Conservation (phyloP, 2,888 invertebrate genomes). For the Tetanocera ferruginea region DNA sequence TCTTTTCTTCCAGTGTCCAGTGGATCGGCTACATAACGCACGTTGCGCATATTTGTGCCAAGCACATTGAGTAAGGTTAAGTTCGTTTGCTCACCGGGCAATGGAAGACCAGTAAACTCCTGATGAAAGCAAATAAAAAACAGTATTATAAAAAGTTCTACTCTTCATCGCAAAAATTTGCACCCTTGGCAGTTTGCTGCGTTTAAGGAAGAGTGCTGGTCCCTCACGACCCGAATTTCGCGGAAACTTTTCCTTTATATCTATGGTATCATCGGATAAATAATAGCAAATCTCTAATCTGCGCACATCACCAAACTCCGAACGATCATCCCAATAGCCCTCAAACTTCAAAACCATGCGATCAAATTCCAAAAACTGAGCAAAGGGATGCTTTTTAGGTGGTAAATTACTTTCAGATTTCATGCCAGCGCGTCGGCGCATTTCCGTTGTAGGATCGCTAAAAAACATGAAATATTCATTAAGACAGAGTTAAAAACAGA, state of each 20-base stretch:
- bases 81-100: slow-evolving; percentile 71
- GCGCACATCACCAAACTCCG: slow-evolving; percentile 83
- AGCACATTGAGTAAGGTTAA: slow-evolving; percentile 77
- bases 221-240: slow-evolving; percentile 80
- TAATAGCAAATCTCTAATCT: slow-evolving; percentile 86
- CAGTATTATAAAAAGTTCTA: background rate
- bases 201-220: slow-evolving; percentile 80
- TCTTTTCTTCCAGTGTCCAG: slow-evolving; percentile 72
- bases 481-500: background rate
- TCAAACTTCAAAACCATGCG: slow-evolving; percentile 81
- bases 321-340: slow-evolving; percentile 92
- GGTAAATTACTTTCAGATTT: slow-evolving; percentile 52
- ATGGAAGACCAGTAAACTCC: slow-evolving; percentile 62
- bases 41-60: slow-evolving; percentile 71
- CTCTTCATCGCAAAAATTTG: slow-evolving; percentile 29
- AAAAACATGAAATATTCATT: slow-evolving; percentile 24
- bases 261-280: slow-evolving; percentile 89
- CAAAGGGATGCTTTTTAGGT: slow-evolving; percentile 76
- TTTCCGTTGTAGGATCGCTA: slow-evolving; percentile 72
- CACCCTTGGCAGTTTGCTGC: slow-evolving; percentile 85
- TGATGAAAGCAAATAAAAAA: slow-evolving; percentile 40
- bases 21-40: slow-evolving; percentile 74
- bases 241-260: slow-evolving; percentile 82
- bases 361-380: slow-evolving; percentile 87
- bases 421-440: slow-evolving; percentile 64